These are phyloP conservation scores for Brotogeris chrysoptera DNA, from an alignment of 2,797 vertebrate genomes.

Conservation along the genomic window DNA sequence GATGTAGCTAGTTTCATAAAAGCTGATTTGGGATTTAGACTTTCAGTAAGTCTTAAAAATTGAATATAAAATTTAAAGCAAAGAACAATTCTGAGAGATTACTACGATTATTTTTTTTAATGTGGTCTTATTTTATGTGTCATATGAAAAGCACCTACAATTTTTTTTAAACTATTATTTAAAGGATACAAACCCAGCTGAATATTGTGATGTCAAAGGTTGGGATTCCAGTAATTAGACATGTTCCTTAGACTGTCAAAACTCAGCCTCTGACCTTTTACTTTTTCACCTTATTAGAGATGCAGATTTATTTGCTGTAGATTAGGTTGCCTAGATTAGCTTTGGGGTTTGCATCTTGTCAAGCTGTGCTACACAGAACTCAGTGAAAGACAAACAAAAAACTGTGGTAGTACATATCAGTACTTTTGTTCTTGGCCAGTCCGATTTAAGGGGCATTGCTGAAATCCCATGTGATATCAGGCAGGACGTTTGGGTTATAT, in stretches of 20 bases:
- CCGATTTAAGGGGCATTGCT: background rate
- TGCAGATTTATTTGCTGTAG: background rate
- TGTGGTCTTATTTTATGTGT: background rate
- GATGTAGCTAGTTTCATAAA: constrained; percentile 64
- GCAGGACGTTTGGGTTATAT: background rate
- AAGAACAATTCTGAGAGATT: constrained; percentile 43
- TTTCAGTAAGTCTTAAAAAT: constrained; percentile 50
- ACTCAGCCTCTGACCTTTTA: background rate
- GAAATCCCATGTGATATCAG: background rate
- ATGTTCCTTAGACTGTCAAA: background rate
- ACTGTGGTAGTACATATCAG: accelerated
- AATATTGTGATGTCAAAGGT: background rate
- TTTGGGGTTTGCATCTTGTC: background rate
- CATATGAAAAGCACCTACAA: background rate
- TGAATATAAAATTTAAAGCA: constrained; percentile 44
- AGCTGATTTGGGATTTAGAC: constrained; percentile 57
- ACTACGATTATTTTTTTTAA: constrained; percentile 29
- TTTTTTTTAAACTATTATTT: background rate
- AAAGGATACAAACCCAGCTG: background rate
- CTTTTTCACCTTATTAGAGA: background rate
- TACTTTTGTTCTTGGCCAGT: no score
- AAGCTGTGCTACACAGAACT: background rate
- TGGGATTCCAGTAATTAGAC: background rate
- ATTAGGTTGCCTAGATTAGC: background rate
- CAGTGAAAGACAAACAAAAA: background rate